These are phyloP conservation scores for Apotomis betuletana DNA, from an alignment of 2,888 invertebrate genomes.

Conservation along the genomic window DNA sequence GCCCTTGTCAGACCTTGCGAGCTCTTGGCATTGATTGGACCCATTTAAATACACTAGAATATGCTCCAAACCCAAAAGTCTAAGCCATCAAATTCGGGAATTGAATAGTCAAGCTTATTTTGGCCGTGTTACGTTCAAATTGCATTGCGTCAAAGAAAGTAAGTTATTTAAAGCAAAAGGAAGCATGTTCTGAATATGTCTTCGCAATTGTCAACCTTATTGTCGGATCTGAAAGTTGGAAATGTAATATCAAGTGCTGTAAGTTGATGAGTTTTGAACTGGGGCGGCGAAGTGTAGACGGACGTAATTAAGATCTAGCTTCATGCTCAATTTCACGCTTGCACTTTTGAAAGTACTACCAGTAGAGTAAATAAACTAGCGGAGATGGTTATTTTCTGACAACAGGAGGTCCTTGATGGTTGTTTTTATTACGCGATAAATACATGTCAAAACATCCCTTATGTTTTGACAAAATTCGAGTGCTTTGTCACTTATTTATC, in stretches of 20 bases:
- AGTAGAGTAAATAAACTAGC: neutral
- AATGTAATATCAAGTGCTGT: neutral
- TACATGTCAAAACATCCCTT: no score
- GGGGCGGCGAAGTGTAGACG: constrained; percentile 11
- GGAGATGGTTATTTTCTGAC: neutral
- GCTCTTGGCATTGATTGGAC: constrained; percentile 22
- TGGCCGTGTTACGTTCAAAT: neutral
- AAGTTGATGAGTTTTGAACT: neutral
- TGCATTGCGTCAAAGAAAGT: neutral
- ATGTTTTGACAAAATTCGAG: no score
- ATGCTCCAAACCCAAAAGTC: neutral
- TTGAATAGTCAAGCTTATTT: neutral
- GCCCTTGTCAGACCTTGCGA: constrained; percentile 6
- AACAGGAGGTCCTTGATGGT: no score
- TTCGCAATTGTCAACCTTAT: neutral
- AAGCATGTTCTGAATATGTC: neutral
- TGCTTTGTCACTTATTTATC: no score
- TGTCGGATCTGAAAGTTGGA: neutral
- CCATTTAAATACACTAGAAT: constrained; percentile 11
- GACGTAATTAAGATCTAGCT: constrained; percentile 35
- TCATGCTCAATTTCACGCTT: constrained; percentile 40
- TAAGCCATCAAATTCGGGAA: neutral
- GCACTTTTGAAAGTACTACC: constrained; percentile 33
- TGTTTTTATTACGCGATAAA: no score
- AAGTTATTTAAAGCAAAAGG: neutral